Conservation (phyloP, 2,888 invertebrate species). For the Oscheius sp. region DNA sequence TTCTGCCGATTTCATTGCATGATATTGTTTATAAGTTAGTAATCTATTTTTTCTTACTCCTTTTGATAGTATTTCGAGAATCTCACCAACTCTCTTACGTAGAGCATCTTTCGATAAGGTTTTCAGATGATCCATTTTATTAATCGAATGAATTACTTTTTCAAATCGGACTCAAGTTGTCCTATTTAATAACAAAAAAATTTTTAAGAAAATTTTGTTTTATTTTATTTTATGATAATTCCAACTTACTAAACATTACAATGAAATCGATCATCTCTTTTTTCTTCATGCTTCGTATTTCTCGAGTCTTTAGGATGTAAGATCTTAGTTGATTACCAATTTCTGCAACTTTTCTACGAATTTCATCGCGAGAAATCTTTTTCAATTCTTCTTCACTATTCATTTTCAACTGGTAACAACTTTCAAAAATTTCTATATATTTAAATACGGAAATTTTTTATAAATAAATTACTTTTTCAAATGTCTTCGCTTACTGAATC, state of each 20-base stretch:
- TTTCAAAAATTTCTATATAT: not conserved
- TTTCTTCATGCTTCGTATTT: not conserved
- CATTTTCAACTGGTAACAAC: not conserved
- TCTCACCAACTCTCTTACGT: constrained; percentile 25
- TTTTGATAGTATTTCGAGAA: constrained; percentile 9
- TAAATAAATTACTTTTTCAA: not conserved
- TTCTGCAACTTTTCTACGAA: not conserved
- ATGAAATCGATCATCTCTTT: not conserved
- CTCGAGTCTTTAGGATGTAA: not conserved
- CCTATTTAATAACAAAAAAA: not conserved
- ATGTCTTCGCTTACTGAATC: not conserved
- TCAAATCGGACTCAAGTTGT: not conserved
- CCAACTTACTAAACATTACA: not conserved
- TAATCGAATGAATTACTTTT: not conserved
- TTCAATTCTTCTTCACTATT: not conserved
- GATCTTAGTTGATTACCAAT: not conserved
- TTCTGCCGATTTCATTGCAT: no score
- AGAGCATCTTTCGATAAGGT: constrained; percentile 37
- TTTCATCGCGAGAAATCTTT: not conserved
- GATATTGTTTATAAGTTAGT: no score
- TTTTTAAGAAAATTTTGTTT: not conserved
- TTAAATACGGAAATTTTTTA: not conserved
- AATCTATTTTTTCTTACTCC: not conserved
- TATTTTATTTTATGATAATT: not conserved
- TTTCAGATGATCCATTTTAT: constrained; percentile 35